Base-by-base conservation (phyloP, 2,888 invertebrate species). In the Smittia sp. region DNA sequence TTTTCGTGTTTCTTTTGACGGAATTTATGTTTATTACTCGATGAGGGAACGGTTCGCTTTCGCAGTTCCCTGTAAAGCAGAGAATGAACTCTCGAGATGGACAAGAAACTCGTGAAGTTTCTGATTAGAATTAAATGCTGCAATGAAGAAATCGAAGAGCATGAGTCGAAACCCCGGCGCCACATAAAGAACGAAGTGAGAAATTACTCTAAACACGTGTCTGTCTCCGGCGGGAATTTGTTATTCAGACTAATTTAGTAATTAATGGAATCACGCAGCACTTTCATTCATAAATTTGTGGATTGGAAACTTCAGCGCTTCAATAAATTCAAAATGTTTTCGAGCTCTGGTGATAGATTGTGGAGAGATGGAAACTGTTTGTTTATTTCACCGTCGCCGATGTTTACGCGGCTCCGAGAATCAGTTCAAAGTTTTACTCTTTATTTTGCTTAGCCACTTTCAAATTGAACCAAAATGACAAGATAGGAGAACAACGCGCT, bases 141-240 rank as follows among this genome's bases (percentile, higher is more conserved):
- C 63, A 63, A 63, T 27, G 25, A 24, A 24, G 65, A 65, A 22
- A 63, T 63, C 15, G 39, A 66, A 32, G 13, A 24, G 24, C 22
- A 62, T 62, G 11, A n/a, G 66, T 22, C 24, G 67, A 11, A 66
- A 32, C 66, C 18, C 18, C 67, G 67, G 67, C 67, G 67, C 67
- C 67, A 67, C 67, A 67, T 67, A 46, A 67, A 67, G 41, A 41
- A 63, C 63, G 63, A 63, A 63, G 63, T 67, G 67, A 46, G 67
- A 67, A 67, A 39, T 32, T 67, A 63, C 9, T 27, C 27, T 25
- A 20, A 39, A 67, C 41, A 39, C 67, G 41, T 67, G 67, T 22
- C 39, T 46, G 46, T 46, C 46, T 46, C 46, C 15, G 46, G 15
- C n/a, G 46, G n/a, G 46, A n/a, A 46, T 46, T 46, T 46, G 46